phyloP scores from a whole-genome alignment of 2,888 invertebrate species.

The Graphium colonna region DNA sequence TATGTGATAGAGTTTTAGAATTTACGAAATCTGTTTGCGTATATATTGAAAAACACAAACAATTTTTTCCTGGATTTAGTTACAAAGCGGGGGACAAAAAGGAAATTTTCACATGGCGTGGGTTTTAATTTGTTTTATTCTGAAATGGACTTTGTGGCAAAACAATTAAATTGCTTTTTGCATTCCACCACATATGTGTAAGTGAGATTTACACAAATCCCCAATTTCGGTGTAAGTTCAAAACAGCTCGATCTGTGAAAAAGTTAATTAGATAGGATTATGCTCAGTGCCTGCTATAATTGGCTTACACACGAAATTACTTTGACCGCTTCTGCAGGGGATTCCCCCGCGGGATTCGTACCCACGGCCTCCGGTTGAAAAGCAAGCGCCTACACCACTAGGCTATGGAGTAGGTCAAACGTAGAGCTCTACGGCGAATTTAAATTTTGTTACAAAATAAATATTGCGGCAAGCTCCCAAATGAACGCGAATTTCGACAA shows the following conservation, averaged over 20 bases:
- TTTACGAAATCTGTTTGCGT: too few relatives aligned
- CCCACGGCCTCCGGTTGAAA: too few relatives aligned
- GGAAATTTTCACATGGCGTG: background rate
- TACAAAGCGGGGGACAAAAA: conserved; percentile 6
- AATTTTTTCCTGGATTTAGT: conserved; percentile 4
- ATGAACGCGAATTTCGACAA: too few relatives aligned
- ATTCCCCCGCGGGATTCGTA: too few relatives aligned
- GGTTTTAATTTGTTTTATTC: conserved; percentile 2
- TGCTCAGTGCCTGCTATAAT: background rate
- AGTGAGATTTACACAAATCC: conserved; percentile 5
- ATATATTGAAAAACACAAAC: background rate
- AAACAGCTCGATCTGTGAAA: background rate
- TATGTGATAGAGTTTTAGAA: too few relatives aligned
- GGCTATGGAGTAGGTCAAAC: too few relatives aligned
- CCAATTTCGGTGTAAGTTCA: conserved; percentile 4
- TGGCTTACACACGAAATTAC: background rate
- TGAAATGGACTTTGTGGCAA: background rate
- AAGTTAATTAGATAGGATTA: conserved; percentile 3
- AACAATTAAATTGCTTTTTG: background rate
- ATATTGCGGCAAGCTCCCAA: too few relatives aligned
- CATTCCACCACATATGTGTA: background rate
- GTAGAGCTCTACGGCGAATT: too few relatives aligned
- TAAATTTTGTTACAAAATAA: too few relatives aligned
- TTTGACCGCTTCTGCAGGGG: background rate
- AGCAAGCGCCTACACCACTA: too few relatives aligned